Conservation (phyloP, 2,113 vertebrate species). For the Pterophyllum scalare region DNA sequence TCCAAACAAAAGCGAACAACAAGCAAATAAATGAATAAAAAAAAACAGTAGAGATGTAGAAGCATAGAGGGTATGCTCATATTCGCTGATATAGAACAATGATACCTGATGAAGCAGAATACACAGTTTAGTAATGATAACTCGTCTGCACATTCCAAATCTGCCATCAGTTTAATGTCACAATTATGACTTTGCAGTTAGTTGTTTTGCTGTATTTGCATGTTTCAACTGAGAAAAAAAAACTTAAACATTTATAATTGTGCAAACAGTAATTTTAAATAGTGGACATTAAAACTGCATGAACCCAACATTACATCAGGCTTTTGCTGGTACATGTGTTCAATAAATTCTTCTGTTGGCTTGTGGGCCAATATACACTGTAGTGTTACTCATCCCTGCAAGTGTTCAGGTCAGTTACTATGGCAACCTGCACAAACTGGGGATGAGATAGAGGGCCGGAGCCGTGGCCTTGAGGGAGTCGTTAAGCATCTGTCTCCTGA, state of each 20-base stretch:
- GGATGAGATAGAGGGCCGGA: conserved; percentile 82
- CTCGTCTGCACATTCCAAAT: not conserved
- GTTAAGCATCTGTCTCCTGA: conserved; percentile 84
- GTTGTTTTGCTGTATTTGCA: not conserved
- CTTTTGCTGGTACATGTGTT: conserved; percentile 47
- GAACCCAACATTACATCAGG: conserved; percentile 32
- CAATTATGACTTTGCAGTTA: not conserved
- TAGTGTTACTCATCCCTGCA: conserved; percentile 70
- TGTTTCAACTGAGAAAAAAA: not conserved
- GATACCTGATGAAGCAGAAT: not conserved
- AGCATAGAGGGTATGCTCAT: not conserved
- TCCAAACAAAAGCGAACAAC: not conserved
- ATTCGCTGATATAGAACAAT: not conserved
- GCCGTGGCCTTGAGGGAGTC: conserved; percentile 80
- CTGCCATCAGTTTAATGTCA: not conserved
- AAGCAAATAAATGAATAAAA: not conserved
- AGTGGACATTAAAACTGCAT: conserved; percentile 17
- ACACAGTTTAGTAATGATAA: not conserved
- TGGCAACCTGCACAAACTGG: conserved; percentile 81
- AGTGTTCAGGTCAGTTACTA: conserved; percentile 81
- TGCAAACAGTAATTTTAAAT: conserved; percentile 3
- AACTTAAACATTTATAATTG: not conserved
- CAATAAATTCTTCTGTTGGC: conserved; percentile 63
- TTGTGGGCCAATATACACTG: conserved; percentile 65
- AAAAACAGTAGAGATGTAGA: no score